These are phyloP conservation scores for Dasypolia templi DNA, from an alignment of 2,888 invertebrate species.

Conservation along the genomic window DNA sequence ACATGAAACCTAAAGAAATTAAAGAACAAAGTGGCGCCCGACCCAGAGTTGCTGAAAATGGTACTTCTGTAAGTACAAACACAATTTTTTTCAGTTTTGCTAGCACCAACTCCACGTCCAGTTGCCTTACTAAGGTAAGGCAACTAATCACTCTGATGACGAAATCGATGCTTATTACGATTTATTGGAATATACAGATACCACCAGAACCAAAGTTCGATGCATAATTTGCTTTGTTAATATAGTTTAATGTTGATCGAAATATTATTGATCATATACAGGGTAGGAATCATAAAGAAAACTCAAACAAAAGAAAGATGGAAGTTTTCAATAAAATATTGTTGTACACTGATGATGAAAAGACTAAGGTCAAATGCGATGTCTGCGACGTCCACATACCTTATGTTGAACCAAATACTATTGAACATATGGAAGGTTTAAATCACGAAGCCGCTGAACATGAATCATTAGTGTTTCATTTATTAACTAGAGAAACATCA, in stretches of 20 bases:
- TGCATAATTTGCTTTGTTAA: slow-evolving; percentile 32
- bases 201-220: not conserved
- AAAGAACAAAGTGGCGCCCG: not conserved
- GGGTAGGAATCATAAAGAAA: not conserved
- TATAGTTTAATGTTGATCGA: not conserved
- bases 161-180: not conserved
- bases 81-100: not conserved
- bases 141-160: fast-evolving
- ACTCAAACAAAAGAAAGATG: not conserved
- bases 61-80: not conserved
- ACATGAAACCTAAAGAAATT: not conserved
- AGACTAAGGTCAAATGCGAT: not conserved
- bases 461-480: not conserved
- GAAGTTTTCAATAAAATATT: not conserved
- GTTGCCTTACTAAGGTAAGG: not conserved
- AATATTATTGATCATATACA: slow-evolving; percentile 22
- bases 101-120: not conserved
- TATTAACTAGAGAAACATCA: not conserved
- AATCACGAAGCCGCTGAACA: not conserved
- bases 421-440: slow-evolving; percentile 17
- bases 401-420: not conserved
- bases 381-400: slow-evolving; percentile 3
- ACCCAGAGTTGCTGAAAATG: not conserved
- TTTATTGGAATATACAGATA: not conserved
- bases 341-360: not conserved